Conservation (phyloP, 2,113 vertebrate genomes). For the Corvus cornix region DNA sequence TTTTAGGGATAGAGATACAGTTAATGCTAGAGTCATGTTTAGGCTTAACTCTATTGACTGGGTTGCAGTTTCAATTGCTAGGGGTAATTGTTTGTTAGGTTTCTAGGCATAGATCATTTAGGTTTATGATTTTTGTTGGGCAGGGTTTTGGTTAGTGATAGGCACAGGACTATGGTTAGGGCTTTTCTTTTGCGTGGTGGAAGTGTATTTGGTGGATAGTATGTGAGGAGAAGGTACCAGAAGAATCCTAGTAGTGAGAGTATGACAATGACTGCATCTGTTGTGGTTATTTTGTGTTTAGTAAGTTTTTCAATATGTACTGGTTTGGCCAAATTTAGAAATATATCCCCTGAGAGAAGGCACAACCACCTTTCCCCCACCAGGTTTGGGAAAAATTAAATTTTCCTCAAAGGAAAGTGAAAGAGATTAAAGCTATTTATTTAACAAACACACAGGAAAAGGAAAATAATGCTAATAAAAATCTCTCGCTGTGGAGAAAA, state of each 20-base stretch:
- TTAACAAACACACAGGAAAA: too few relatives aligned
- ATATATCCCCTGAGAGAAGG: too few relatives aligned
- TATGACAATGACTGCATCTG: background rate
- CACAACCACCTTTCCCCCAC: too few relatives aligned
- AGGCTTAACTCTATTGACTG: background rate
- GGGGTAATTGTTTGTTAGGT: background rate
- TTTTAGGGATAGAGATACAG: background rate
- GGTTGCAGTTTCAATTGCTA: too few relatives aligned
- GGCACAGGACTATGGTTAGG: background rate
- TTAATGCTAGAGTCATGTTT: background rate
- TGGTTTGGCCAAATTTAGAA: too few relatives aligned
- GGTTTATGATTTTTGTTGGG: background rate
- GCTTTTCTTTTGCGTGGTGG: background rate
- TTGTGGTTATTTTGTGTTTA: background rate
- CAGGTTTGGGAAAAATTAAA: too few relatives aligned
- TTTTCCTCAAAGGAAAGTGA: too few relatives aligned
- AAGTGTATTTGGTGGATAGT: background rate
- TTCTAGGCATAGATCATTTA: background rate
- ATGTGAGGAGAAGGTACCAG: background rate
- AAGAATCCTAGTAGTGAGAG: background rate
- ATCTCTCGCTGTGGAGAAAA: too few relatives aligned
- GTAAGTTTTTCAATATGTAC: background rate
- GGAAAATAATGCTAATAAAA: too few relatives aligned
- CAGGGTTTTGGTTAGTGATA: background rate
- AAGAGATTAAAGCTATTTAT: too few relatives aligned